phyloP scores from a whole-genome alignment of 2,797 vertebrate genomes.

The Bradypodion ventrale region DNA sequence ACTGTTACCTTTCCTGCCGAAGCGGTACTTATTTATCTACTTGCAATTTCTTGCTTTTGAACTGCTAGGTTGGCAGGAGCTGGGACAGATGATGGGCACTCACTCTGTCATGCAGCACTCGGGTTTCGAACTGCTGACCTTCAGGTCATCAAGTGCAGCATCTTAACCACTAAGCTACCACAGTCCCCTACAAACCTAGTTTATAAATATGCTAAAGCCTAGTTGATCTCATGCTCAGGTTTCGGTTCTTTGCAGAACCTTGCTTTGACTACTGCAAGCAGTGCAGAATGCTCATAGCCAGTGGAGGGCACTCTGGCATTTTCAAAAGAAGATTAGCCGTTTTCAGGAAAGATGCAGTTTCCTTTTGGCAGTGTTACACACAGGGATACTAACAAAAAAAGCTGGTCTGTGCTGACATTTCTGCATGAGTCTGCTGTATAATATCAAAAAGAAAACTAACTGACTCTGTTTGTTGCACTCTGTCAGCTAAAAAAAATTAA shows the following conservation, averaged over 20 bases:
- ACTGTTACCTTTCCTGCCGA: too few species aligned
- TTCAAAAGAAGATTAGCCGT: neutral
- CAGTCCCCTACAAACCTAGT: too few species aligned
- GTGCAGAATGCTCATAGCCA: conserved; percentile 35
- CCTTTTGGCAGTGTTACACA: neutral
- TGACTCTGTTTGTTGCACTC: neutral
- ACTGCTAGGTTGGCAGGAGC: too few species aligned
- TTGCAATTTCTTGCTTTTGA: too few species aligned
- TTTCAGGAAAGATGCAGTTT: fast-evolving
- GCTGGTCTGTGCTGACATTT: neutral
- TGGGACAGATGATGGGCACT: too few species aligned
- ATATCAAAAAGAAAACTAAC: neutral
- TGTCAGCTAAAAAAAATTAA: conserved; percentile 18
- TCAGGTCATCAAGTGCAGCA: too few species aligned
- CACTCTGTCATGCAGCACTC: too few species aligned
- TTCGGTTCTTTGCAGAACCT: neutral
- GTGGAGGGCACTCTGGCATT: conserved; percentile 69
- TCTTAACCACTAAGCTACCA: too few species aligned
- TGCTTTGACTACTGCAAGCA: neutral
- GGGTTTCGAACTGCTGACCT: too few species aligned
- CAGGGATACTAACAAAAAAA: fast-evolving
- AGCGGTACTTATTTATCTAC: too few species aligned
- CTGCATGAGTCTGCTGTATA: neutral
- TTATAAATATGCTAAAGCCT: conserved; percentile 26
- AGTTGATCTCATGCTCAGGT: neutral